Conservation (phyloP, 2,888 invertebrate genomes). For the Polyploca ridens region DNA sequence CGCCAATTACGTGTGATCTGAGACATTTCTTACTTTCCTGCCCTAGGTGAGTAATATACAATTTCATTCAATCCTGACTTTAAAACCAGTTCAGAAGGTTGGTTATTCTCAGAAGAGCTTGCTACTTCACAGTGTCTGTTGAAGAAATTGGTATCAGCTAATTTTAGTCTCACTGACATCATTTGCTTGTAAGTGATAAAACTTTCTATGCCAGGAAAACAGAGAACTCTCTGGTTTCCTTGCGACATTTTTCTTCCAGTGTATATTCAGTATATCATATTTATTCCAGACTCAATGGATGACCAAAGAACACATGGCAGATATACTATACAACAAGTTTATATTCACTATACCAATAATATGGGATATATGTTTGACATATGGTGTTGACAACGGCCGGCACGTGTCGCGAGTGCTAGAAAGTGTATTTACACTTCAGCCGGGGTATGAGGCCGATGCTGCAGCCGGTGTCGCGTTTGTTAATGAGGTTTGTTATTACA, state of each 20-base stretch:
- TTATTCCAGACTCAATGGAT: constrained; percentile 85
- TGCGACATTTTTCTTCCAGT: not conserved
- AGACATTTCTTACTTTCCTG: too few relatives aligned
- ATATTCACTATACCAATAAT: constrained; percentile 93
- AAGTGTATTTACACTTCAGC: constrained; percentile 87
- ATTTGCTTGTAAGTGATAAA: too few relatives aligned
- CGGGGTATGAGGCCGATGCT: constrained; percentile 87
- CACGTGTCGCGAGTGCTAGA: constrained; percentile 87
- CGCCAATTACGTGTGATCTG: too few relatives aligned
- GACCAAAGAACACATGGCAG: constrained; percentile 86
- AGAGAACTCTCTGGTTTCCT: too few relatives aligned
- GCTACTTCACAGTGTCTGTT: too few relatives aligned
- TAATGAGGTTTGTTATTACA: constrained; percentile 63
- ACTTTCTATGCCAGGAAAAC: too few relatives aligned
- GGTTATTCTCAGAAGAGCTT: too few relatives aligned
- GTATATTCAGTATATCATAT: constrained; percentile 2
- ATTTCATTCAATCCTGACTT: too few relatives aligned
- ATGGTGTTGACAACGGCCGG: constrained; percentile 86
- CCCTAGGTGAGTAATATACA: too few relatives aligned
- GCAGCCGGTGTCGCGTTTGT: constrained; percentile 80
- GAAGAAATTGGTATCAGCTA: too few relatives aligned
- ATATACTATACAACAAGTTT: constrained; percentile 90
- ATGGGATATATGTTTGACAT: constrained; percentile 90
- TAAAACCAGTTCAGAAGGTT: too few relatives aligned
- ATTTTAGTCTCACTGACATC: too few relatives aligned